Evolutionary conservation across 2,797 vertebrate species (phyloP).

Genomic region (Smutsia temminckii): DNA sequence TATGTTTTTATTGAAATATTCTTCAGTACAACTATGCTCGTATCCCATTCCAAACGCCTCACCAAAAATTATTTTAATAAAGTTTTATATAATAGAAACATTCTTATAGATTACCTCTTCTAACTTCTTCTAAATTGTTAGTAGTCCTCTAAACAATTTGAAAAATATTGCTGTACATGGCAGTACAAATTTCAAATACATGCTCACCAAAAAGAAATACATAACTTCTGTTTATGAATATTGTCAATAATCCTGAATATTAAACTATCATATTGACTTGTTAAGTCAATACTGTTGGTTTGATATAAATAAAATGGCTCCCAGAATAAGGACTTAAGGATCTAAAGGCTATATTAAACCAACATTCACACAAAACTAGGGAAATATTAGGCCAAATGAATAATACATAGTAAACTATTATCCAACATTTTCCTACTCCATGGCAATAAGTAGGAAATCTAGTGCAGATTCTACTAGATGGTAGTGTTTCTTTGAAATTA

Average conservation of each 20-base stretch:
- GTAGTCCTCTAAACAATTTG: not conserved
- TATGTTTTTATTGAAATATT: not conserved
- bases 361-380: not conserved
- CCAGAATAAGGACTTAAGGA: not conserved
- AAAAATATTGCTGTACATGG: not conserved
- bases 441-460: not conserved
- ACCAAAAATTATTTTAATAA: not conserved
- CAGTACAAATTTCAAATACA: not conserved
- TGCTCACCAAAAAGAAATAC: not conserved
- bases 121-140: not conserved
- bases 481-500: not conserved
- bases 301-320: not conserved
- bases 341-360: not conserved
- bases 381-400: not conserved
- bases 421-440: not conserved
- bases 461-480: not conserved
- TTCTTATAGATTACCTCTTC: not conserved
- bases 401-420: not conserved
- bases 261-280: not conserved
- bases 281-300: not conserved
- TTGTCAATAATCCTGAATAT: not conserved
- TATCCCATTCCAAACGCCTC: not conserved
- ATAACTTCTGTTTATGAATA: not conserved
- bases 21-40: not conserved
- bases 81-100: not conserved